Percentiles rank a stretch among this genome's conserved stretches.
These are phyloP conservation scores for Opisthocomus hoazin DNA, from an alignment of 2,113 vertebrate genomes.

Conservation along the genomic window DNA sequence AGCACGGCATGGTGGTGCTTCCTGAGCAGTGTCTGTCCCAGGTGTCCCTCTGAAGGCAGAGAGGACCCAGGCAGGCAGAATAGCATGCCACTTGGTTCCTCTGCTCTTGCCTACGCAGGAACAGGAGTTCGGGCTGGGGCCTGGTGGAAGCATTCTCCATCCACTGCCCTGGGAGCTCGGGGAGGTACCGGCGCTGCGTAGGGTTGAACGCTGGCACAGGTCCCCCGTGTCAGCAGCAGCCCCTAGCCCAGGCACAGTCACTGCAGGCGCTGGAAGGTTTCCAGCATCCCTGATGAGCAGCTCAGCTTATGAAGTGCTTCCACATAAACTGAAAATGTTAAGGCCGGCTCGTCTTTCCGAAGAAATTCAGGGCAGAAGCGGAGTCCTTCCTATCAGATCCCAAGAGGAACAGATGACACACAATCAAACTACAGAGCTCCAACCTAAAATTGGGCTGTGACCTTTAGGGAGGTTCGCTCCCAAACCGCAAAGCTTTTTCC, in stretches of 20 bases:
- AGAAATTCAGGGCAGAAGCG: neutral
- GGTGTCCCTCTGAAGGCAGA: neutral
- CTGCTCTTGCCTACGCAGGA: neutral
- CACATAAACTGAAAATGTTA: neutral
- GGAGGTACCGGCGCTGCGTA: fast-evolving
- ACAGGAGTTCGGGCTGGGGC: neutral
- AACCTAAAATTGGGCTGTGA: neutral
- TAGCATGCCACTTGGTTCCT: neutral
- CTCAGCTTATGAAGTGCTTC: neutral
- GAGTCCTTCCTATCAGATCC: neutral
- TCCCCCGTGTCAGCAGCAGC: neutral
- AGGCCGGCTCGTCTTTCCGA: neutral
- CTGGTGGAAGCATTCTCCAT: neutral
- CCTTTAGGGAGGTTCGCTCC: neutral
- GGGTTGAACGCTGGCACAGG: neutral
- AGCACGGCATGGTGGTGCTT: fast-evolving
- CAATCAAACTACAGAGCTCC: neutral
- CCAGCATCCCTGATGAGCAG: neutral
- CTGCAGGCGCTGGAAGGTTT: neutral
- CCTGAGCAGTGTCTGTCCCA: fast-evolving
- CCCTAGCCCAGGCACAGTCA: neutral
- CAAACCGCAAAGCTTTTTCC: neutral
- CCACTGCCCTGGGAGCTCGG: fast-evolving
- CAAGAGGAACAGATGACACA: neutral
- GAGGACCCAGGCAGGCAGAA: neutral